A percentile compares a stretch with the other conserved stretches of the same genome.
Conservation (phyloP, 2,113 vertebrate genomes). For the Cyprinus carpio region DNA sequence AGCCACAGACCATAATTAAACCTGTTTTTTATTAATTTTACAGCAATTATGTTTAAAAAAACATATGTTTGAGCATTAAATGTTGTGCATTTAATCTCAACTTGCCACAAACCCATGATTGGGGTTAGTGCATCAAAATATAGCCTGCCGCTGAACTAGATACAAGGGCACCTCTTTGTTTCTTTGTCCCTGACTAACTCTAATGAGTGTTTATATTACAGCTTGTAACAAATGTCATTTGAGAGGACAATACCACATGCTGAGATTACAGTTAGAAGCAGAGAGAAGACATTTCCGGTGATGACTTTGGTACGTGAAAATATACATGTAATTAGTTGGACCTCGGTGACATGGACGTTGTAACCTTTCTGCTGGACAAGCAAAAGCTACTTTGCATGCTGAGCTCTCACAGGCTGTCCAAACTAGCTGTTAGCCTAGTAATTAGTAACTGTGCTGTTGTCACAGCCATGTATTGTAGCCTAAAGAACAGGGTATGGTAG, state of each 20-base stretch:
- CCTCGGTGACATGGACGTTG: background rate
- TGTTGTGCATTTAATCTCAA: constrained; percentile 12
- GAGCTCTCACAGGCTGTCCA: constrained; percentile 17
- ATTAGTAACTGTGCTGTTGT: constrained; percentile 15
- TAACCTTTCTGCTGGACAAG: constrained; percentile 40
- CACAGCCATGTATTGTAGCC: constrained; percentile 1
- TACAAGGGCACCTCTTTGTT: constrained; percentile 16
- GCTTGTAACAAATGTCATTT: constrained; percentile 11
- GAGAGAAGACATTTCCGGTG: constrained; percentile 3
- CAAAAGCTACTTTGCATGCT: constrained; percentile 36
- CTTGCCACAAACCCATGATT: background rate
- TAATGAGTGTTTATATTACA: constrained; percentile 33
- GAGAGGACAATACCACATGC: constrained; percentile 10
- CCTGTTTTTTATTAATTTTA: constrained; percentile 1
- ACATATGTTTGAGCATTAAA: constrained; percentile 18
- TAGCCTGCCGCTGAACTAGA: background rate
- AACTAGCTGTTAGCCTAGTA: constrained; percentile 16
- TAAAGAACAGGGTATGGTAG: background rate
- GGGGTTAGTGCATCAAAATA: constrained; percentile 10
- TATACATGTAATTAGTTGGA: constrained; percentile 34
- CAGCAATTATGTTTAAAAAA: background rate
- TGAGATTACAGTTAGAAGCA: constrained; percentile 10
- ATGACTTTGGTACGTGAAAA: constrained; percentile 1
- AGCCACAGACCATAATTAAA: constrained; percentile 7
- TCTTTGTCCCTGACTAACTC: constrained; percentile 11